Base-by-base conservation (phyloP, 2,797 vertebrate genomes). In the Neostethus bicornis region DNA sequence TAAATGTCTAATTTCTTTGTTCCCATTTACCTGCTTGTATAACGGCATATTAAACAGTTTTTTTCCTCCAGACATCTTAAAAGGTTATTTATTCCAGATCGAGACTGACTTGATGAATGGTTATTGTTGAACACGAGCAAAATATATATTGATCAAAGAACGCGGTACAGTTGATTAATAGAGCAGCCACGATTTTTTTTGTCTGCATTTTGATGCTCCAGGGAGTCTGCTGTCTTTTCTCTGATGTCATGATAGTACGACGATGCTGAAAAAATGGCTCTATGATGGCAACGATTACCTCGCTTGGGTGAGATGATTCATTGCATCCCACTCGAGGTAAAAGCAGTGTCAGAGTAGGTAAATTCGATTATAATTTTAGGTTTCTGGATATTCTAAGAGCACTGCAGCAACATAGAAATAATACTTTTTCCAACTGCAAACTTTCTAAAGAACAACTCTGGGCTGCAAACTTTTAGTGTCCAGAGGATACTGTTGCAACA, bases 101-200 rank as follows among this genome's bases (percentile, higher is more conserved):
- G 4, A 69, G 48, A 37, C 42, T 64, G 34, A 84, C 75, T 82
- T 92, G 91, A 92, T 77, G 35, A 89, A 93, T 90, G 86, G 72
- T 84, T 90, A 85, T 91, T 87, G 88, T 88, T 88, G 78, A 73
- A 77, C 70, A 64, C 68, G 79, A 88, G 75, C 80, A 85, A 89
- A 81, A 73, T 77, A 89, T 66, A 51, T 90, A 92, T 92, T 83
- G 90, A 92, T 89, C 81, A 79, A 41, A 57, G 53, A 48, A 60
- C 45, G 68, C 74, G 66, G 79, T 68, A 58, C 31, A 61, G 70
- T 70, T 82, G 79, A 90, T 89, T 83, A 89, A 91, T 88, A 84
- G 66, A 69, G 55, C 51, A 20, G 63, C 66, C 46, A 46, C 66
- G 44, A 69, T 70, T 72, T 38, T 61, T 65, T 74, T 64, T 66